Percentiles rank a stretch among this genome's conserved stretches.
phyloP scores from a whole-genome alignment of 2,888 invertebrate species.

The Mythimna loreyi region DNA sequence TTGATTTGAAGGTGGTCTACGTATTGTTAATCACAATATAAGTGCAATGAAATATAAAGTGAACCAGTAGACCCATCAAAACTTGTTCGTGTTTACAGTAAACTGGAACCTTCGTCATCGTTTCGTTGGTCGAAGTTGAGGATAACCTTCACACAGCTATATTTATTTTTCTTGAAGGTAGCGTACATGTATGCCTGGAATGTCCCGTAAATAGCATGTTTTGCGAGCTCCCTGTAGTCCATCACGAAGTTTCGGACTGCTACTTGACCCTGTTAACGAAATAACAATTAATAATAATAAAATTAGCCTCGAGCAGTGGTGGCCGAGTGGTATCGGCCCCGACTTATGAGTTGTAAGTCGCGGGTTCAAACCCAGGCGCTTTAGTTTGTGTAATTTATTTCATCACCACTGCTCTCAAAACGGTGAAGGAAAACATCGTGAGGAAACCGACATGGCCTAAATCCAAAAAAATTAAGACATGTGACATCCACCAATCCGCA shows the following conservation, averaged over 20 bases:
- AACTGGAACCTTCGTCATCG: constrained; percentile 2
- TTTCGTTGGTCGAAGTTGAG: constrained; percentile 30
- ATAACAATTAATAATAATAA: neutral
- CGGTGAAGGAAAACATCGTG: too few species aligned
- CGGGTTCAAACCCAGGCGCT: too few species aligned
- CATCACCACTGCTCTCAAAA: too few species aligned
- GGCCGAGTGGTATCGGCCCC: too few species aligned
- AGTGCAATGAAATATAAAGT: neutral
- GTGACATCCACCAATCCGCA: too few species aligned
- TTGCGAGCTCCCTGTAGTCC: constrained; percentile 31
- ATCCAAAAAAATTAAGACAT: too few species aligned
- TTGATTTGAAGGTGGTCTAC: too few species aligned
- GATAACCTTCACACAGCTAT: neutral
- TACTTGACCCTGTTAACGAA: constrained; percentile 13
- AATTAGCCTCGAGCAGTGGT: too few species aligned
- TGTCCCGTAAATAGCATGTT: constrained; percentile 25
- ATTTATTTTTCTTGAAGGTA: neutral
- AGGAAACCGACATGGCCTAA: too few species aligned
- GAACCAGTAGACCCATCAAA: neutral
- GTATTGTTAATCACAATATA: neutral
- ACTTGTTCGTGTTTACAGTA: neutral
- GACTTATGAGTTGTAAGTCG: too few species aligned
- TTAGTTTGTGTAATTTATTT: too few species aligned
- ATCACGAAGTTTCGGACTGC: constrained; percentile 27
- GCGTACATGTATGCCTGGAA: constrained; percentile 3